Evolutionary conservation across 2,888 invertebrate species (phyloP).

Genomic region (Andrena praecox): DNA sequence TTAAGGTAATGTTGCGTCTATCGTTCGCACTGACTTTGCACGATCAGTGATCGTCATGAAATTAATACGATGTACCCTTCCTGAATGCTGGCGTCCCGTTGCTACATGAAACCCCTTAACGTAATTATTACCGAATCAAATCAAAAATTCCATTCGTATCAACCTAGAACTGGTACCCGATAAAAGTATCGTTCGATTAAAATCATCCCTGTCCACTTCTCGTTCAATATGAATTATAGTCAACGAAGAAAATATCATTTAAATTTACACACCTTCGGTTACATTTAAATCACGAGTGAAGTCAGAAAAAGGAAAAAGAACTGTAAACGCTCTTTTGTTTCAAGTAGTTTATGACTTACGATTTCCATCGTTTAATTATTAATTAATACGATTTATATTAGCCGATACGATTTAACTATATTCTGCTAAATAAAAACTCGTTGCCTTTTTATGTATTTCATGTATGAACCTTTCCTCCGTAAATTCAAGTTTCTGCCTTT

Average conservation of each 20-base stretch:
- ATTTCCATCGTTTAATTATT: neutral
- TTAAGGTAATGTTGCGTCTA: constrained; percentile 55
- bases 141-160: neutral
- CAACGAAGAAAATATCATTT: neutral
- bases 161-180: neutral
- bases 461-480: neutral
- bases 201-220: neutral
- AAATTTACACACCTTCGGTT: neutral
- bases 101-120: constrained; percentile 9
- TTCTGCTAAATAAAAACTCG: constrained; percentile 22
- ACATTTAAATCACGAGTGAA: neutral
- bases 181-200: neutral
- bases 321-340: neutral
- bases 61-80: constrained; percentile 36
- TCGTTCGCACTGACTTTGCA: constrained; percentile 66
- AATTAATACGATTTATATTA: constrained; percentile 20
- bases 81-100: neutral
- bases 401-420: constrained; percentile 5
- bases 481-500: constrained; percentile 14
- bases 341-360: constrained; percentile 8
- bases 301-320: neutral
- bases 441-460: constrained; percentile 5
- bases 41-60: constrained; percentile 54
- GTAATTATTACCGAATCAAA: constrained; percentile 13
- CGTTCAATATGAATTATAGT: neutral